These are phyloP conservation scores for Dinomys branickii DNA, from an alignment of 2,113 vertebrate genomes.

Conservation along the genomic window DNA sequence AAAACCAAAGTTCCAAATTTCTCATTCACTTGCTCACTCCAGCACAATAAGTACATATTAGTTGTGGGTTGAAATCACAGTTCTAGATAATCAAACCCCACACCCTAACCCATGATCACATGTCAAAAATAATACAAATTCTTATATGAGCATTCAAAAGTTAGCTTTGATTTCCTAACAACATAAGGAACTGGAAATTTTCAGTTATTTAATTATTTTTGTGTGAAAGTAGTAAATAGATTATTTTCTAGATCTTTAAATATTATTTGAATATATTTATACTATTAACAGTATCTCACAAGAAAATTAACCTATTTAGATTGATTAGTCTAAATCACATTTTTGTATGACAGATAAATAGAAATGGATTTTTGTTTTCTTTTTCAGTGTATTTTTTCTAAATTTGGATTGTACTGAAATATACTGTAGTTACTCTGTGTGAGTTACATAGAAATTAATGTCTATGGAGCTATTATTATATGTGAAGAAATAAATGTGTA, in stretches of 20 bases:
- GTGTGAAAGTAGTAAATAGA: not conserved
- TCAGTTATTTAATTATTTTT: not conserved
- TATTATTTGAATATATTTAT: not conserved
- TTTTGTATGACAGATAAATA: not conserved
- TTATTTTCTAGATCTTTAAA: not conserved
- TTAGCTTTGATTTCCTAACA: not conserved
- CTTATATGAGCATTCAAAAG: not conserved
- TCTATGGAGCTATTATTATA: not conserved
- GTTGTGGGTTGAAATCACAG: not conserved
- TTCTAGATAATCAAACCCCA: not conserved
- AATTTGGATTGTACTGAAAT: not conserved
- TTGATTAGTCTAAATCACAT: not conserved
- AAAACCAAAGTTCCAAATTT: not conserved
- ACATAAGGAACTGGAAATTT: not conserved
- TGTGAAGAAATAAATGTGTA: not conserved
- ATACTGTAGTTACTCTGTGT: not conserved
- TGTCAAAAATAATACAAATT: not conserved
- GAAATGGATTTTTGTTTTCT: not conserved
- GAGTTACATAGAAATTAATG: not conserved
- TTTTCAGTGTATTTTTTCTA: not conserved
- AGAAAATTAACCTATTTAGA: not conserved
- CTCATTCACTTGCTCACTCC: not conserved
- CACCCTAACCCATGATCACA: not conserved
- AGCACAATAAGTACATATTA: not conserved
- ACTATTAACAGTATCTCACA: not conserved